Conservation (phyloP, 1,140 invertebrate genomes). For the Phocides pigmalion region DNA sequence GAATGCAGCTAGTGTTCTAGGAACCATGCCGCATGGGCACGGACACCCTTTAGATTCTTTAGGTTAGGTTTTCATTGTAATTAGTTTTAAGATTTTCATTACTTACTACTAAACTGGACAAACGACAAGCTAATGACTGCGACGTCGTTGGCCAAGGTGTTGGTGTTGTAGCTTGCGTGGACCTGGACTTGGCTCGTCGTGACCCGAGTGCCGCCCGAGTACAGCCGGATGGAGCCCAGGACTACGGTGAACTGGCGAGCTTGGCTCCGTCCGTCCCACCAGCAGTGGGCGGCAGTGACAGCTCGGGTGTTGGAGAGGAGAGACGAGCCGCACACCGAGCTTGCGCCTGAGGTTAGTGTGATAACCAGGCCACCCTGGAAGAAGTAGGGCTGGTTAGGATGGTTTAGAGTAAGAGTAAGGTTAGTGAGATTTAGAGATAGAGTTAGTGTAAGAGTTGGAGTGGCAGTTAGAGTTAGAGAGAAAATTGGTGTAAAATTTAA, state of each 20-base stretch:
- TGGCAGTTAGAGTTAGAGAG: no score
- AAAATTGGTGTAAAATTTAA: no score
- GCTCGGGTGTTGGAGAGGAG: background rate
- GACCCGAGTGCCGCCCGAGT: conserved; percentile 33
- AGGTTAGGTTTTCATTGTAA: no score
- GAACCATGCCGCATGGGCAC: no score
- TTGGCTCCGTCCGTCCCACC: background rate
- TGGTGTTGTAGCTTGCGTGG: conserved; percentile 34
- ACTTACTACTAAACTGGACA: conserved; percentile 35
- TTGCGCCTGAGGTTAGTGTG: background rate
- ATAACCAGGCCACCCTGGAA: conserved; percentile 1
- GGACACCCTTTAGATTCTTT: no score
- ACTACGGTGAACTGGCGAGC: conserved; percentile 15
- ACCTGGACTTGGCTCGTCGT: conserved; percentile 22
- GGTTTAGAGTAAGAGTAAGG: no score
- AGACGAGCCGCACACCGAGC: background rate
- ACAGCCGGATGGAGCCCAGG: conserved; percentile 30
- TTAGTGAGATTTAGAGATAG: no score
- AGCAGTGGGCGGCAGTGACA: conserved; percentile 32
- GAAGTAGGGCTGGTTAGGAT: no score
- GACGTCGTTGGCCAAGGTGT: conserved; percentile 40
- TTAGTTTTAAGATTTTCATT: no score
- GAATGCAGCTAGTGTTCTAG: no score
- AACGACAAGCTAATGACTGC: conserved; percentile 33
- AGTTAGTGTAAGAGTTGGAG: no score